Percentiles rank a stretch among this genome's conserved stretches.
Conservation (phyloP, 64 coral and sea anemone species). For the Montipora efflorescens region DNA sequence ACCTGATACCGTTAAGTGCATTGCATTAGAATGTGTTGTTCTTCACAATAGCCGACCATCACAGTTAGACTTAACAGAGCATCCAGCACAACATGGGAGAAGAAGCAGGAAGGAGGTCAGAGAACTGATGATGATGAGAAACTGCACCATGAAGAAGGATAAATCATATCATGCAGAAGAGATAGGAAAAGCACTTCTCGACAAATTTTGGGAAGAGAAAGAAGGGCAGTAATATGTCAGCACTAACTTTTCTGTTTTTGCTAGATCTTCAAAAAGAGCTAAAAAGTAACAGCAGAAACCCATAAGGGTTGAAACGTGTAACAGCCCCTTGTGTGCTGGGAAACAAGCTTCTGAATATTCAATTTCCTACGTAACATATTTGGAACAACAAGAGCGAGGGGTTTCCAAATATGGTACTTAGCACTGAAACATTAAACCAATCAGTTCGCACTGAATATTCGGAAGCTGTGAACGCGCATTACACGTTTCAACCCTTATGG, state of each 20-base stretch:
- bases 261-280: constrained; percentile 44
- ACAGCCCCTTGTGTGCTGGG: too few relatives aligned
- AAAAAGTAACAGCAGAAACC: constrained; percentile 36
- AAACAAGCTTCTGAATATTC: too few relatives aligned
- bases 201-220: constrained; percentile 51
- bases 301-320: too few relatives aligned
- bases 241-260: constrained; percentile 33
- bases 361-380: too few relatives aligned
- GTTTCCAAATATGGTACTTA: too few relatives aligned
- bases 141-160: constrained; percentile 43
- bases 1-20: constrained; percentile 41
- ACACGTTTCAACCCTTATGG: too few relatives aligned
- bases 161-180: neutral
- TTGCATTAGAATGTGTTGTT: constrained; percentile 31
- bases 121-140: constrained; percentile 42
- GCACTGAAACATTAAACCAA: too few relatives aligned
- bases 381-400: too few relatives aligned
- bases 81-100: constrained; percentile 55
- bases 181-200: constrained; percentile 55
- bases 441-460: too few relatives aligned
- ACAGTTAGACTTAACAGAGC: constrained; percentile 52
- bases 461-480: too few relatives aligned
- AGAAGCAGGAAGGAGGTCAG: neutral
- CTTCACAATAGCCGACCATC: constrained; percentile 7
- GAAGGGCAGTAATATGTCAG: constrained; percentile 48